These are phyloP conservation scores for Lepidothrix coronata DNA, from an alignment of 2,113 vertebrate genomes.

Conservation along the genomic window DNA sequence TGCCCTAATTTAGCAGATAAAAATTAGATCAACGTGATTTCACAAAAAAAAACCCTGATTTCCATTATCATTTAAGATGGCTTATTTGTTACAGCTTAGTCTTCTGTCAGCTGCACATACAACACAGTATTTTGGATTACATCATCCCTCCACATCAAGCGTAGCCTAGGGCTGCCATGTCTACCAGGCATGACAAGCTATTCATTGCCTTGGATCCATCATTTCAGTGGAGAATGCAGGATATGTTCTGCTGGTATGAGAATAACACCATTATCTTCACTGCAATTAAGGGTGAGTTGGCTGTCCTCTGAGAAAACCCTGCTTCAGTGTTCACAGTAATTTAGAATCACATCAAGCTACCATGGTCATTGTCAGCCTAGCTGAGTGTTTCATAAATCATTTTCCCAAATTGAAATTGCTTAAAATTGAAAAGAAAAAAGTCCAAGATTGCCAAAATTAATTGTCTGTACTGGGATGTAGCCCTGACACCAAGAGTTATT, in stretches of 20 bases:
- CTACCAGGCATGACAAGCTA: background rate
- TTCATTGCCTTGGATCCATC: background rate
- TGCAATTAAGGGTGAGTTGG: background rate
- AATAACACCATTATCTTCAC: background rate
- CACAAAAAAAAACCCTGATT: background rate
- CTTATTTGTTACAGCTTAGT: background rate
- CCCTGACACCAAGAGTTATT: background rate
- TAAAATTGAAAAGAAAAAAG: background rate
- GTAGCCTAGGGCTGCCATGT: background rate
- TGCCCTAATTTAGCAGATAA: background rate
- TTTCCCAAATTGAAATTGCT: background rate
- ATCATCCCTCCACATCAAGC: background rate
- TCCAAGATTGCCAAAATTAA: background rate
- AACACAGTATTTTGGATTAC: background rate
- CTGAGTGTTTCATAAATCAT: background rate
- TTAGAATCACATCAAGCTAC: background rate
- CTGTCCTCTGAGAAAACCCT: background rate
- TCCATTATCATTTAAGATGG: background rate
- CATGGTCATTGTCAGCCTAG: background rate
- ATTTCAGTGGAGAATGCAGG: background rate
- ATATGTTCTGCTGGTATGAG: background rate
- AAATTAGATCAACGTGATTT: background rate
- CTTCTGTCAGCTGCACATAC: background rate
- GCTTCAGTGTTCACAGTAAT: background rate
- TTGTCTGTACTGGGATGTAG: background rate